phyloP scores from a whole-genome alignment of 2,797 vertebrate species.

The Poeciliopsis gracilis region DNA sequence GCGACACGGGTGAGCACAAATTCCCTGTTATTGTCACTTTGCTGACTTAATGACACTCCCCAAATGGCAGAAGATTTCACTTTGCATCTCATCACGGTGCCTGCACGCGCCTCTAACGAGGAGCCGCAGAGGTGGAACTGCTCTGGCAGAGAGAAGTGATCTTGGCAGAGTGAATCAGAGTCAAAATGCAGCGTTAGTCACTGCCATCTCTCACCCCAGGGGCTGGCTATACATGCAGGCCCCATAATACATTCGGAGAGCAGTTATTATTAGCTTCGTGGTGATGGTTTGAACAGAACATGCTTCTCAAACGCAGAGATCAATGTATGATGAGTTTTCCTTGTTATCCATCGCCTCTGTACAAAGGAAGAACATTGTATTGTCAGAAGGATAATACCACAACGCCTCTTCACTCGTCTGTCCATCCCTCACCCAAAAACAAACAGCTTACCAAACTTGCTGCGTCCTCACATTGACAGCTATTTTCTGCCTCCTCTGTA shows the following conservation, averaged over 20 bases:
- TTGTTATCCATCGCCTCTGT: slow-evolving; percentile 29
- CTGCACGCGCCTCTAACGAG: slow-evolving; percentile 59
- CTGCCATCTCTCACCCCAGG: slow-evolving; percentile 49
- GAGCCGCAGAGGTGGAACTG: slow-evolving; percentile 42
- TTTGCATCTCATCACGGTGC: slow-evolving; percentile 53
- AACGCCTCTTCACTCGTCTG: slow-evolving; percentile 30
- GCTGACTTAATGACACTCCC: slow-evolving; percentile 32
- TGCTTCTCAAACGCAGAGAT: slow-evolving; percentile 37
- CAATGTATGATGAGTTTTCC: slow-evolving; percentile 44
- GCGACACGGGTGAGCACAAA: slow-evolving; percentile 38
- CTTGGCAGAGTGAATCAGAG: slow-evolving; percentile 67
- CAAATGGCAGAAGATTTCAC: slow-evolving; percentile 34
- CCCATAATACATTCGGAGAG: slow-evolving; percentile 33
- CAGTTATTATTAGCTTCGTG: slow-evolving; percentile 57
- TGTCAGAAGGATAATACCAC: slow-evolving; percentile 53
- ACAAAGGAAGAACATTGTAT: slow-evolving; percentile 15
- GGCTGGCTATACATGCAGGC: slow-evolving; percentile 40
- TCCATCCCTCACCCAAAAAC: slow-evolving; percentile 54
- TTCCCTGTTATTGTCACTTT: slow-evolving; percentile 26
- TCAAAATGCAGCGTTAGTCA: slow-evolving; percentile 65
- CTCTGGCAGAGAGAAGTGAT: slow-evolving; percentile 40
- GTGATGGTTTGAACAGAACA: slow-evolving; percentile 38
- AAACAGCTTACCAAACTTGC: slow-evolving; percentile 56
- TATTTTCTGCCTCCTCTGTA: slow-evolving; percentile 76
- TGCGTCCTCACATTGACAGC: slow-evolving; percentile 56